These are phyloP conservation scores for Tragelaphus strepsiceros DNA, from an alignment of 2,113 vertebrate genomes.

Conservation along the genomic window DNA sequence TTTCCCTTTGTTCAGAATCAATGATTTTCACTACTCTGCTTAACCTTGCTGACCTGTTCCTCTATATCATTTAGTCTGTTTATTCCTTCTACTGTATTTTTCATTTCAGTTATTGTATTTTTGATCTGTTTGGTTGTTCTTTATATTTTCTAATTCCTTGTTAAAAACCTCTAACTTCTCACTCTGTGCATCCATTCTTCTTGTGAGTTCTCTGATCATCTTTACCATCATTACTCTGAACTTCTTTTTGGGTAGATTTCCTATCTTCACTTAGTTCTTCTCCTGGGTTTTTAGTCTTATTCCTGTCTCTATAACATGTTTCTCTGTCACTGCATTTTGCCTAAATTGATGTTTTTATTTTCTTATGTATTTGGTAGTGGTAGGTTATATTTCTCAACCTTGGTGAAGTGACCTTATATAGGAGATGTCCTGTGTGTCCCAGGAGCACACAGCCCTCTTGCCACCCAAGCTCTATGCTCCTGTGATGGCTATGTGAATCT, in stretches of 20 bases:
- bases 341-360: background rate
- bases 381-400: background rate
- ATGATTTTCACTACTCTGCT: background rate
- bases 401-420: background rate
- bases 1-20: background rate
- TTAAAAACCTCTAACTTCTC: background rate
- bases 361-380: background rate
- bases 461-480: background rate
- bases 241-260: background rate
- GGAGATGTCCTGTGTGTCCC: background rate
- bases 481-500: background rate
- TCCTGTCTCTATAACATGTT: background rate
- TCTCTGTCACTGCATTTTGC: background rate
- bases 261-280: background rate
- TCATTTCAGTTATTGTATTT: background rate
- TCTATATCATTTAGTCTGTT: background rate
- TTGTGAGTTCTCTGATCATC: background rate
- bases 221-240: background rate
- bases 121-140: background rate
- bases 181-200: background rate
- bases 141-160: background rate
- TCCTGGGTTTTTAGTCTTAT: background rate
- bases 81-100: background rate
- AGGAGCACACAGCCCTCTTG: background rate
- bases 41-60: background rate